Base-by-base conservation (phyloP, 2,888 invertebrate species). In the Philaethria dido region DNA sequence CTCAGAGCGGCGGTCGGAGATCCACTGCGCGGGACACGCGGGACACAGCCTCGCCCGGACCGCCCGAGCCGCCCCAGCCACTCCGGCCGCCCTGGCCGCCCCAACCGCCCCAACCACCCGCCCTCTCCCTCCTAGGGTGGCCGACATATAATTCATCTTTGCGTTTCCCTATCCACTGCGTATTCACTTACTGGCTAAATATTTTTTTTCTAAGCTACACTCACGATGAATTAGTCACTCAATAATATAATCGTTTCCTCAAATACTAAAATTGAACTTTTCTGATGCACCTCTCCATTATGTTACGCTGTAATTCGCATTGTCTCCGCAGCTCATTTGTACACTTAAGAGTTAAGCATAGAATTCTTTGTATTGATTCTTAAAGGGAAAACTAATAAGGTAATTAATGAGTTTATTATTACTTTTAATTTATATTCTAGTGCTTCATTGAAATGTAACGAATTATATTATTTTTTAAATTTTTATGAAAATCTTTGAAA, bases 1-100 rank as follows among this genome's bases (percentile, higher is more conserved):
- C 91, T 89, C 90, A 74, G 80, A 73, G 78, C 90, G 88, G 83
- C 91, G 88, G 87, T 83, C 87, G 87, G 79, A 79, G 81, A 79
- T 82, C 81, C 85, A 92, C 92, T 92, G 90, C 84, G 84, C 83
- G 84, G 82, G 82, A 86, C 77, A 72, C 62, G 62, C 62, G 62
- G 74, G 69, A 70, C 69, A 71, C 85, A 81, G 83, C 85, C 82
- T 83, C 86, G 76, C 86, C 84, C 83, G 81, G 82, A 79, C 79
- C 80, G 73, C 74, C 72, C 71, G 63, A 48, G 61, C 77, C 85
- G 80, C 81, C 83, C 85, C 55, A 55, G 55, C 55, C 55, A 2
- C 55, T 14, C 18, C 39, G 36, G 57, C 77, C 85, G 80, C 81
- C 72, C 71, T 60, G 42, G 61, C 77, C 85, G 80, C 81, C 83